Percentiles rank a stretch among this genome's conserved stretches.
phyloP scores from a whole-genome alignment of 1,140 invertebrate species.

The Drosophila willistoni region DNA sequence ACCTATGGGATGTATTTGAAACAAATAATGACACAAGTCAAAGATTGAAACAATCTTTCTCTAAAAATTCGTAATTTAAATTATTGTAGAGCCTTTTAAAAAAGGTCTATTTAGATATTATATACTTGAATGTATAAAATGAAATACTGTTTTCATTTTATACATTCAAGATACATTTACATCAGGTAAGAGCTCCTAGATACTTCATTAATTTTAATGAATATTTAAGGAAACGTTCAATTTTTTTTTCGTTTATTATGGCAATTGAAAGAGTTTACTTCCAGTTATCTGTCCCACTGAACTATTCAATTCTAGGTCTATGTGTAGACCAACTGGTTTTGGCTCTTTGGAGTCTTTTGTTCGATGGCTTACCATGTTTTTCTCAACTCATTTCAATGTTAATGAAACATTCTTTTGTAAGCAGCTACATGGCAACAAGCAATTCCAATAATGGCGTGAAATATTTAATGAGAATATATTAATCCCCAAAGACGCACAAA shows the following conservation, averaged over 20 bases:
- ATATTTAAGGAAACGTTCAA: not conserved
- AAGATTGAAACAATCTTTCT: too few relatives aligned
- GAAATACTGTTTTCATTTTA: too few relatives aligned
- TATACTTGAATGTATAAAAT: too few relatives aligned
- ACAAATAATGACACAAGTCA: too few relatives aligned
- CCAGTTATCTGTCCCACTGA: not conserved
- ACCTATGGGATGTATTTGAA: too few relatives aligned
- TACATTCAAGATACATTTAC: too few relatives aligned
- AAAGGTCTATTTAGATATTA: too few relatives aligned
- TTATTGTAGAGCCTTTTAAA: too few relatives aligned
- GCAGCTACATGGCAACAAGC: slow-evolving; percentile 29
- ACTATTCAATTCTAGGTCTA: not conserved
- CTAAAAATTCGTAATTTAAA: too few relatives aligned
- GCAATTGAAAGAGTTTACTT: not conserved
- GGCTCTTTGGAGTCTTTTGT: not conserved
- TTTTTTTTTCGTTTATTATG: not conserved
- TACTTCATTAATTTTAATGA: not conserved
- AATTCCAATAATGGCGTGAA: slow-evolving; percentile 80
- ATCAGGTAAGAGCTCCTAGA: not conserved
- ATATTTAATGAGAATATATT: slow-evolving; percentile 82
- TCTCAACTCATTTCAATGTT: slow-evolving; percentile 13
- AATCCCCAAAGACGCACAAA: slow-evolving; percentile 55
- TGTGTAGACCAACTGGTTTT: not conserved
- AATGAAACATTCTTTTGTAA: slow-evolving; percentile 11
- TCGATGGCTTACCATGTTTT: not conserved